These are phyloP conservation scores for Peromyscus aztecus DNA, from an alignment of 2,797 vertebrate species.

Conservation along the genomic window DNA sequence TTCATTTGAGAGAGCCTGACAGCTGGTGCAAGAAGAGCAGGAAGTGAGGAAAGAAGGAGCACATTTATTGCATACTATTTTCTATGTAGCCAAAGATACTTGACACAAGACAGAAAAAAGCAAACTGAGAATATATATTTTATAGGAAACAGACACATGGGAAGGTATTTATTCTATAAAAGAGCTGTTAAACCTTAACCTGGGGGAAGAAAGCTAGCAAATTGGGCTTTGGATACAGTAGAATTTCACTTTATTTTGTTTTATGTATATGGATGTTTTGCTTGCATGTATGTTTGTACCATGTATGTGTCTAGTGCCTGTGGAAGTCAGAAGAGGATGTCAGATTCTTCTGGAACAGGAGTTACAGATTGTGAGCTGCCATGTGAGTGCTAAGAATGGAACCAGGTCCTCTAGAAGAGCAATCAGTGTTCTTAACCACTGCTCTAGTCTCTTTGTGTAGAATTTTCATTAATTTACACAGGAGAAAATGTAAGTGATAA, in stretches of 20 bases:
- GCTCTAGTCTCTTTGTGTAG: not conserved
- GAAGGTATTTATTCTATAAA: conserved; percentile 28
- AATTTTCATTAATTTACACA: conserved; percentile 37
- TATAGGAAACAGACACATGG: not conserved
- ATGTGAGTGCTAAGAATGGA: not conserved
- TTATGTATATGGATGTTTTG: not conserved
- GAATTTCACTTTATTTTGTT: not conserved
- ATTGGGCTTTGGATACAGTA: not conserved
- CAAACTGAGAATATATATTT: not conserved
- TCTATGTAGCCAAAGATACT: conserved; percentile 34
- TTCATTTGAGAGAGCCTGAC: conserved; percentile 2
- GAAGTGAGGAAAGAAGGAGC: conserved; percentile 22
- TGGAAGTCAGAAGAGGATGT: not conserved
- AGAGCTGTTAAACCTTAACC: conserved; percentile 40
- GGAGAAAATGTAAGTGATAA: conserved; percentile 17
- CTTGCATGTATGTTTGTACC: not conserved
- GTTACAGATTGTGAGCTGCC: not conserved
- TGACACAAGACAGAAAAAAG: conserved; percentile 40
- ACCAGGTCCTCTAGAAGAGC: not conserved
- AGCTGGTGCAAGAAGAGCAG: not conserved
- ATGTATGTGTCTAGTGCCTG: not conserved
- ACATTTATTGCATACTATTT: conserved; percentile 37
- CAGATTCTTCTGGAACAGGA: not conserved
- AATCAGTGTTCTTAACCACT: not conserved
- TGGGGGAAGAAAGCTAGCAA: conserved; percentile 9